Conservation (phyloP, 2,113 vertebrate species). For the Plecturocebus donacophilus region DNA sequence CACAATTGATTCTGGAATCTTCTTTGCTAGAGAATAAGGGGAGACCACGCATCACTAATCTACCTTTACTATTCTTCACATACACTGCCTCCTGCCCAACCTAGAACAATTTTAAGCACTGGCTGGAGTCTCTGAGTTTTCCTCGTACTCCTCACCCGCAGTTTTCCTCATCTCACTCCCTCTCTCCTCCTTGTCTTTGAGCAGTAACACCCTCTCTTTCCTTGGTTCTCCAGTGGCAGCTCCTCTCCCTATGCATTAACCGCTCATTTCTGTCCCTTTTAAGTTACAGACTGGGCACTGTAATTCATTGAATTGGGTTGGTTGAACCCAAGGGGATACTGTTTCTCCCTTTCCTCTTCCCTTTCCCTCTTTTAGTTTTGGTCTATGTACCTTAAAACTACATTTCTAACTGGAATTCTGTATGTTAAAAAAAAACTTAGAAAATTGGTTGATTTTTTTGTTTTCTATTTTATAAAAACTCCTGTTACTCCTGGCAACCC, state of each 20-base stretch:
- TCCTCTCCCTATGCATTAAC: not conserved
- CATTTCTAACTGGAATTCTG: not conserved
- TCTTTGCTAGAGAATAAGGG: conserved; percentile 38
- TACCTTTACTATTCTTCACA: not conserved
- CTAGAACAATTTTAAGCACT: not conserved
- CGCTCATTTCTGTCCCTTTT: not conserved
- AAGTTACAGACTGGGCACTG: too few species aligned
- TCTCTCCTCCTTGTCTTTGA: not conserved
- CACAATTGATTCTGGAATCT: conserved; percentile 44
- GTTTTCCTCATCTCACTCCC: not conserved
- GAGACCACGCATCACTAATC: not conserved
- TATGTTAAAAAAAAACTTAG: conserved; percentile 8
- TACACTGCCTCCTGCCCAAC: not conserved
- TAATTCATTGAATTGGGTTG: not conserved
- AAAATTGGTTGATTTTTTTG: not conserved
- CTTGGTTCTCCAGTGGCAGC: not conserved
- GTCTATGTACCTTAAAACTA: not conserved
- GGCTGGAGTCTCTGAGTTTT: not conserved
- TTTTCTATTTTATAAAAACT: conserved; percentile 43
- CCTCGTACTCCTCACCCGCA: not conserved
- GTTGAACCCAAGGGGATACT: not conserved
- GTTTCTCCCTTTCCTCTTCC: not conserved
- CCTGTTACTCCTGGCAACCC: not conserved
- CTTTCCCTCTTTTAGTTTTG: not conserved
- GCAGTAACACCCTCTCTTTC: not conserved